Percentiles rank a stretch among this genome's conserved stretches.
These are phyloP conservation scores for Macaca mulatta DNA, from an alignment of 2,113 vertebrate species.

Conservation along the genomic window DNA sequence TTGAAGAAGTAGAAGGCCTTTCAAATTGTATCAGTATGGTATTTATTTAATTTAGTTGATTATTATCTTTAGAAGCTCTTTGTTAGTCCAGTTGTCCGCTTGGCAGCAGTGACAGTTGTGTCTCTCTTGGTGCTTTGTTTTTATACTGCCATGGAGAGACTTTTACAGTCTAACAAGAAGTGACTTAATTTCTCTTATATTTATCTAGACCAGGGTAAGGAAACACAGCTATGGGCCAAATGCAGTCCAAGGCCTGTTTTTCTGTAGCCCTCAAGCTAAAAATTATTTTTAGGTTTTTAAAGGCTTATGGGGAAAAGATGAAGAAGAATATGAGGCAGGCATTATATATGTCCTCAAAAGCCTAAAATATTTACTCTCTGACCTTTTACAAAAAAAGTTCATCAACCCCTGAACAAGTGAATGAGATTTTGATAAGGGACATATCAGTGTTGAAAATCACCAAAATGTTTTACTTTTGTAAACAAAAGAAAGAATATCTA, in stretches of 20 bases:
- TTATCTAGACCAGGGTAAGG: neutral
- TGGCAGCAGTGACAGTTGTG: neutral
- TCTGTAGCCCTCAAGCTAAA: neutral
- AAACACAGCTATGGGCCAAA: neutral
- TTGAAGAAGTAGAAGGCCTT: neutral
- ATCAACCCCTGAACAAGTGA: neutral
- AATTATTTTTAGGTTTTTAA: neutral
- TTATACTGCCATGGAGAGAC: neutral
- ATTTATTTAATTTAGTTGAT: neutral
- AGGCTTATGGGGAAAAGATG: neutral
- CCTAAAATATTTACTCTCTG: neutral
- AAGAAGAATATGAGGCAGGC: neutral
- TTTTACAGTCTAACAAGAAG: neutral
- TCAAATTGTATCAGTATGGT: neutral
- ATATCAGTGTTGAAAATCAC: neutral
- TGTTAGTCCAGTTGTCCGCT: neutral
- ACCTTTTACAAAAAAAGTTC: neutral
- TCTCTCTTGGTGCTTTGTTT: neutral
- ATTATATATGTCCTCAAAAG: neutral
- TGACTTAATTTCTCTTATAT: neutral
- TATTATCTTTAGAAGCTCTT: constrained; percentile 1
- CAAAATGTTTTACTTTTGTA: neutral
- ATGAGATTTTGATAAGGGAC: neutral
- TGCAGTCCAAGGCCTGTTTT: neutral
- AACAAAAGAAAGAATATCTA: neutral